A percentile compares a stretch with the other conserved stretches of the same genome.
phyloP scores from a whole-genome alignment of 2,113 vertebrate species.

The Otus sunia region DNA sequence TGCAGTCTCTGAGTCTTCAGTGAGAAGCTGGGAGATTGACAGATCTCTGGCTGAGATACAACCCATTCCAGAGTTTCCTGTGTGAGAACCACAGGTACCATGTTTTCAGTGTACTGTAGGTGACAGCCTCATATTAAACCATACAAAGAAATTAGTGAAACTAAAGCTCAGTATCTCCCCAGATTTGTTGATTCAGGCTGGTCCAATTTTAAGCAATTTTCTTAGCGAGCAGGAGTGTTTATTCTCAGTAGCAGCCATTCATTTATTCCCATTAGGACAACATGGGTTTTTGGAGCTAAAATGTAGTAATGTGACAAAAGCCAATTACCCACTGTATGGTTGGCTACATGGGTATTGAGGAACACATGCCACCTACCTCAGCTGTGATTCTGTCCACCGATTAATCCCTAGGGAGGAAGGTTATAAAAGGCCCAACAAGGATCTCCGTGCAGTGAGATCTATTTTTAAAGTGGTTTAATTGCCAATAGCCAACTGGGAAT shows the following conservation, averaged over 20 bases:
- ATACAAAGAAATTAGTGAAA: conserved; percentile 25
- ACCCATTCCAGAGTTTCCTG: not conserved
- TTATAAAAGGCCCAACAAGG: not conserved
- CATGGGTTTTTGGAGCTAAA: conserved; percentile 36
- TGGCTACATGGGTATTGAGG: not conserved
- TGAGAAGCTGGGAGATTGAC: not conserved
- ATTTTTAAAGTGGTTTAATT: not conserved
- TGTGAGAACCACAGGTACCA: not conserved
- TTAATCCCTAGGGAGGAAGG: not conserved
- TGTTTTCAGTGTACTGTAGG: not conserved
- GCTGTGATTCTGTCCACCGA: not conserved
- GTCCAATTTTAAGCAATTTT: conserved; percentile 47
- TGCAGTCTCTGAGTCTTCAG: not conserved
- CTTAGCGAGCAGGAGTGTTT: conserved; percentile 6
- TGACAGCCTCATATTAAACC: conserved; percentile 35
- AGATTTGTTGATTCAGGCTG: conserved; percentile 2
- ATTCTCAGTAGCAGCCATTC: conserved; percentile 23
- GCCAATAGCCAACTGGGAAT: not conserved
- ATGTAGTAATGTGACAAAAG: conserved; percentile 44
- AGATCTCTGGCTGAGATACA: not conserved
- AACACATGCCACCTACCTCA: not conserved
- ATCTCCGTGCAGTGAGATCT: not conserved
- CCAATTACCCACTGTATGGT: conserved; percentile 23
- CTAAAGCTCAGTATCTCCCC: not conserved
- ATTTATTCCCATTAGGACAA: conserved; percentile 42